Base-by-base conservation (phyloP, 1,140 invertebrate species). In the Chymomyza costata region DNA sequence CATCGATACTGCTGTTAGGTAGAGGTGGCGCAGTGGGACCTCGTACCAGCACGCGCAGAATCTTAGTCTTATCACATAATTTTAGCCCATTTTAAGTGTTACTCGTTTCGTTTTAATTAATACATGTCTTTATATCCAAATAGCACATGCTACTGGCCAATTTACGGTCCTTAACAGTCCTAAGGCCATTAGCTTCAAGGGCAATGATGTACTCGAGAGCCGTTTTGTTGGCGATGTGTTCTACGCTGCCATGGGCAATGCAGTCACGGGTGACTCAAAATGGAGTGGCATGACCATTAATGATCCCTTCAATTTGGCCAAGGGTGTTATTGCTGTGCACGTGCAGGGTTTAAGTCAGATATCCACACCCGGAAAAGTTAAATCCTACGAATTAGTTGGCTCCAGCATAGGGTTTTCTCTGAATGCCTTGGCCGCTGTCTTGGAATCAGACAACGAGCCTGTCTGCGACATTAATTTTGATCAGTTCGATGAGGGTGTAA, bases 301-400 rank as follows among this genome's bases (percentile, higher is more conserved):
- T 1, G 89, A 93, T 87, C 91, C 93, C 6, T 95, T 96, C 63
- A 88, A 90, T 54, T 87, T 92, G 49, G 92, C 94, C 17, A 91
- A 94, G 86, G 92, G 92, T 25, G 88, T 93, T 38, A 91, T 95
- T 16, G 89, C 90, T 21, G 87, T 95, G 21, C 90, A 90, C 28
- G 87, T 95, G 31, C 91, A 93, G 85, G 93, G 93, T 49, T 86
- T 93, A 5, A 86, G 86, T n/a, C 78, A 70, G 14, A 73, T 88
- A 21, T 87, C 86, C 43, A 86, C 90, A 28, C 87, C 83, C 47
- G 67, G 82, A 32, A 85, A 84, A 40, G 69, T 40, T 1, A 82
- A 85, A 37, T 49, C 76, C 8, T 86, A 68, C 21, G 55, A 68
- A 14, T 14, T 86, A 17, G 41, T 54, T 7, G 84, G 83, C 1